A percentile compares a stretch with the other conserved stretches of the same genome.
phyloP scores from a whole-genome alignment of 2,888 invertebrate species.

The Panopea generosa region DNA sequence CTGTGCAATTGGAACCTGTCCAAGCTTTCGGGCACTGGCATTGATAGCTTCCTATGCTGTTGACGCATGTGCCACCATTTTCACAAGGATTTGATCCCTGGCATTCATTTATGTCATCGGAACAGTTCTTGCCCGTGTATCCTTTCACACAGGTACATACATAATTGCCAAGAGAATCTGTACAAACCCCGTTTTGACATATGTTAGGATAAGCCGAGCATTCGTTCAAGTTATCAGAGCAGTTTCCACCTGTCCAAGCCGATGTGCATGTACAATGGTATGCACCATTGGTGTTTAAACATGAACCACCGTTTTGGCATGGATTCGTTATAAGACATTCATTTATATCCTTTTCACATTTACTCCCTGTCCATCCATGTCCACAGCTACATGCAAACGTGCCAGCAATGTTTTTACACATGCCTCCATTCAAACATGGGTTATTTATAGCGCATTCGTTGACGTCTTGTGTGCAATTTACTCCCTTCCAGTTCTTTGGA shows the following conservation, averaged over 20 bases:
- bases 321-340: slow-evolving; percentile 33
- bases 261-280: slow-evolving; percentile 42
- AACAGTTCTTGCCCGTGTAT: slow-evolving; percentile 9
- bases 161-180: slow-evolving; percentile 6
- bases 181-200: slow-evolving; percentile 53
- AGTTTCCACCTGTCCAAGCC: slow-evolving; percentile 52
- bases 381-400: slow-evolving; percentile 31
- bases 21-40: slow-evolving; percentile 27
- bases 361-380: slow-evolving; percentile 38
- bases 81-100: background rate
- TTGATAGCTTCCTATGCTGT: background rate
- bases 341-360: slow-evolving; percentile 46
- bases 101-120: slow-evolving; percentile 14
- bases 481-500: slow-evolving; percentile 46
- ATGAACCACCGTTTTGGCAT: slow-evolving; percentile 62
- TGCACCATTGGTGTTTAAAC: slow-evolving; percentile 33
- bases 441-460: slow-evolving; percentile 48
- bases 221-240: slow-evolving; percentile 57
- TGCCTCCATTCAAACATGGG: slow-evolving; percentile 59
- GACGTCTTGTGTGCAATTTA: slow-evolving; percentile 51
- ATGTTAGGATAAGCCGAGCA: slow-evolving; percentile 38
- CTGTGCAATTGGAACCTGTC: slow-evolving; percentile 25
- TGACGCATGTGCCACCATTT: background rate
- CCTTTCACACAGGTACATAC: slow-evolving; percentile 11
- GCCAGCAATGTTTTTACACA: slow-evolving; percentile 9